phyloP scores from a whole-genome alignment of 2,113 vertebrate species.

The Pollimyrus isidori region DNA sequence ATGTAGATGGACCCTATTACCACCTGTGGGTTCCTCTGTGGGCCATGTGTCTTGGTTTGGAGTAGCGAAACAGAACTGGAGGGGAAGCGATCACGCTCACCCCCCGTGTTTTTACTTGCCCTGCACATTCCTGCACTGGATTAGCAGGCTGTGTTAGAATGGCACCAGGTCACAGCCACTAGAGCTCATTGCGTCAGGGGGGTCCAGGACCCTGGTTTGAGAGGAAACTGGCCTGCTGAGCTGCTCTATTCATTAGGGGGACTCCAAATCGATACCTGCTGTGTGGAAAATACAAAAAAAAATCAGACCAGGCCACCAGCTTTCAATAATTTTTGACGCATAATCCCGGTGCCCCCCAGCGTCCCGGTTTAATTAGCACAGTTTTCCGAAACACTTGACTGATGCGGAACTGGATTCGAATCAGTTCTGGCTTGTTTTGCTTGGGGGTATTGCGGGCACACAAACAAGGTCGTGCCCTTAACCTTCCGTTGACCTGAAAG shows the following conservation, averaged over 20 bases:
- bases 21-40: neutral
- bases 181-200: neutral
- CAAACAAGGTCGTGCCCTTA: neutral
- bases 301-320: neutral
- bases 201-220: neutral
- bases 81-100: neutral
- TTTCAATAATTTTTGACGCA: neutral
- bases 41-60: neutral
- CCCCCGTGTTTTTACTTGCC: neutral
- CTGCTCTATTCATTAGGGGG: neutral
- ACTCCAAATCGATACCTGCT: neutral
- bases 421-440: neutral
- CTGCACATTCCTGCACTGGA: neutral
- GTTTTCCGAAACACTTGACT: neutral
- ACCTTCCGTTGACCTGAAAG: neutral
- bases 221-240: neutral
- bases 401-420: neutral
- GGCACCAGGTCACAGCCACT: neutral
- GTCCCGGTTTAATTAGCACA: neutral
- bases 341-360: neutral
- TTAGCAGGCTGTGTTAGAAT: neutral
- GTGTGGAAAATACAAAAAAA: neutral
- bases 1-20: neutral
- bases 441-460: neutral
- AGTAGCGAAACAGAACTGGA: neutral